These are phyloP conservation scores for Gallinago stenura DNA, from an alignment of 2,797 vertebrate species.

Conservation along the genomic window DNA sequence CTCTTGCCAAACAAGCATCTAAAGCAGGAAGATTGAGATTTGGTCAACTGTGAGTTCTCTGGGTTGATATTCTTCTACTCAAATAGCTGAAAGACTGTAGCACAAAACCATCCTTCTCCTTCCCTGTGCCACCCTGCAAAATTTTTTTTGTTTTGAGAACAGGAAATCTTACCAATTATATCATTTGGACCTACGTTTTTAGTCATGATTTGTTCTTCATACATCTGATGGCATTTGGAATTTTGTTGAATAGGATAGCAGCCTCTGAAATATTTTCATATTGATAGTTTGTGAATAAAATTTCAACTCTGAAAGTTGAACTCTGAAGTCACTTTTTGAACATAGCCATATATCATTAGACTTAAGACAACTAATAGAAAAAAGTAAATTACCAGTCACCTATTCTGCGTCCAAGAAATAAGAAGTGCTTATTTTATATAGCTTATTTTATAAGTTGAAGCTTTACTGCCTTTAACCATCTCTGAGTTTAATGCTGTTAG, in stretches of 20 bases:
- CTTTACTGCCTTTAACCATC: background rate
- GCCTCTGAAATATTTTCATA: background rate
- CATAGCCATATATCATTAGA: background rate
- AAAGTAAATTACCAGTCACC: background rate
- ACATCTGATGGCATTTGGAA: background rate
- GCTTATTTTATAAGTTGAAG: background rate
- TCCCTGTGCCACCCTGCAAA: background rate
- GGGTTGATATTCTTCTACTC: background rate
- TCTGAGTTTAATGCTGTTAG: background rate
- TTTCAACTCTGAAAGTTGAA: background rate
- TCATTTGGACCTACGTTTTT: background rate
- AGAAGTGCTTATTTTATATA: background rate
- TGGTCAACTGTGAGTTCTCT: background rate
- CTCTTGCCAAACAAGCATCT: background rate
- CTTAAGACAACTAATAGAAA: background rate
- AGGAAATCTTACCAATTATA: background rate
- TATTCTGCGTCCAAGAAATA: background rate
- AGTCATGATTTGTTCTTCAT: background rate
- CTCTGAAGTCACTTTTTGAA: background rate
- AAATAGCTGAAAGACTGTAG: background rate
- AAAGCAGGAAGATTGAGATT: background rate
- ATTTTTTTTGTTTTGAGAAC: background rate
- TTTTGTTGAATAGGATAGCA: background rate
- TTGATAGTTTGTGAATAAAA: background rate
- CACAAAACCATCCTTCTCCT: background rate